These are phyloP conservation scores for Trissolcus japonicus DNA, from an alignment of 2,888 invertebrate species.

Conservation along the genomic window DNA sequence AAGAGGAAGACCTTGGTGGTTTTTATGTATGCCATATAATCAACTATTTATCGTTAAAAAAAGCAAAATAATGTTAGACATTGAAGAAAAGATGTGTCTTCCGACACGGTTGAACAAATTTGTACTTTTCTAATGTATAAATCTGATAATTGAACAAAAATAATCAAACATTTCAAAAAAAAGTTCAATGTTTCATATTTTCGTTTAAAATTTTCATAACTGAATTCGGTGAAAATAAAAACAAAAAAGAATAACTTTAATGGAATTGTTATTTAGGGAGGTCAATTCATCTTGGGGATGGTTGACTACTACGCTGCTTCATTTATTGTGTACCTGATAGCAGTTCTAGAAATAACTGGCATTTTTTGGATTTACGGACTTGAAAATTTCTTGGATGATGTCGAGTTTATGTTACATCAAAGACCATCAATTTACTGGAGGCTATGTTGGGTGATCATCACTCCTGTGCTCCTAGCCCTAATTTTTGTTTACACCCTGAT, in stretches of 20 bases:
- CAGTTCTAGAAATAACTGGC: constrained; percentile 74
- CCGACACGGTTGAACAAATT: no score
- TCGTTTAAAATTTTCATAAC: background rate
- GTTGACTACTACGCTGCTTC: constrained; percentile 76
- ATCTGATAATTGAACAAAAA: background rate
- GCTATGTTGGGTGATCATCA: constrained; percentile 86
- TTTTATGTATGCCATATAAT: background rate
- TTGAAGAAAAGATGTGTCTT: no score
- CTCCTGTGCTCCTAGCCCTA: constrained; percentile 82
- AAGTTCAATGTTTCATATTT: background rate
- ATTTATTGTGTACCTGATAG: constrained; percentile 76
- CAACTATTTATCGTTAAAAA: no score
- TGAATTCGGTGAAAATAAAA: background rate
- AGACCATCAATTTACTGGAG: constrained; percentile 87
- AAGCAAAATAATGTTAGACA: no score
- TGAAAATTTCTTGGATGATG: constrained; percentile 82
- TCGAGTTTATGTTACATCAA: constrained; percentile 87
- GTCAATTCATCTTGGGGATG: constrained; percentile 74
- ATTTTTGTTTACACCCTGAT: constrained; percentile 85
- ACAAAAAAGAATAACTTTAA: background rate
- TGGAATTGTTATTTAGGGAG: constrained; percentile 78
- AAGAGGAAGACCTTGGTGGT: background rate
- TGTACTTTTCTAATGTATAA: background rate
- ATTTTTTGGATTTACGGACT: constrained; percentile 77
- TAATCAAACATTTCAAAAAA: background rate